Percentiles rank a stretch among this genome's conserved stretches.
Conservation (phyloP, 2,888 invertebrate species). For the Erpobdella octoculata region DNA sequence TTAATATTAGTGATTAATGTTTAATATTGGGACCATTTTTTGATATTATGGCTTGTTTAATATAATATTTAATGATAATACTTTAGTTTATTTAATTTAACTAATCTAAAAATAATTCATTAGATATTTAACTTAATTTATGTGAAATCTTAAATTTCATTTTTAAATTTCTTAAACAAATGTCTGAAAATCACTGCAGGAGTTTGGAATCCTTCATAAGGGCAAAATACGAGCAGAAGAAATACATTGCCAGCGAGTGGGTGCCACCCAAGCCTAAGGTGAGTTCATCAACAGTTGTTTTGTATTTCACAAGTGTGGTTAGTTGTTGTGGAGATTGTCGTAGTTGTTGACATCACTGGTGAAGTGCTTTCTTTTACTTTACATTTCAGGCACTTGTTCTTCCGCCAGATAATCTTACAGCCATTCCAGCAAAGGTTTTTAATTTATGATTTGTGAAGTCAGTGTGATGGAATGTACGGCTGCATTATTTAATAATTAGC, state of each 20-base stretch:
- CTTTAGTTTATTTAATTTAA: neutral
- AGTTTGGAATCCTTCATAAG: conserved; percentile 84
- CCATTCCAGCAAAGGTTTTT: neutral
- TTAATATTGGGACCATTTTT: neutral
- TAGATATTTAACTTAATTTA: neutral
- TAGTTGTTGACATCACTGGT: neutral
- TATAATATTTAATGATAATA: neutral
- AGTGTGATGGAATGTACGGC: too few species aligned
- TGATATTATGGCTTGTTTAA: neutral
- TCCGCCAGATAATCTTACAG: neutral
- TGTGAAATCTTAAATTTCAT: neutral
- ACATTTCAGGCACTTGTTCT: neutral
- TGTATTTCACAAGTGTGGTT: too few species aligned
- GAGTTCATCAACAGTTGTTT: conserved; percentile 8
- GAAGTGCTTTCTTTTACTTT: neutral
- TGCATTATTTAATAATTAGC: too few species aligned
- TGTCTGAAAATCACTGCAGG: conserved; percentile 18
- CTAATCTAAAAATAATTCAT: too few species aligned
- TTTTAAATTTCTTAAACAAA: neutral
- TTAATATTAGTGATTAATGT: neutral
- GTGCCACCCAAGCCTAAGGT: conserved; percentile 60
- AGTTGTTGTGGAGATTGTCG: too few species aligned
- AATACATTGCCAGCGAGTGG: conserved; percentile 95
- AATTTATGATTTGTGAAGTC: neutral
- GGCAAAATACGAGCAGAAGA: conserved; percentile 96